Evolutionary conservation across 2,797 vertebrate genomes (phyloP).

Genomic region (Vireo griseus): DNA sequence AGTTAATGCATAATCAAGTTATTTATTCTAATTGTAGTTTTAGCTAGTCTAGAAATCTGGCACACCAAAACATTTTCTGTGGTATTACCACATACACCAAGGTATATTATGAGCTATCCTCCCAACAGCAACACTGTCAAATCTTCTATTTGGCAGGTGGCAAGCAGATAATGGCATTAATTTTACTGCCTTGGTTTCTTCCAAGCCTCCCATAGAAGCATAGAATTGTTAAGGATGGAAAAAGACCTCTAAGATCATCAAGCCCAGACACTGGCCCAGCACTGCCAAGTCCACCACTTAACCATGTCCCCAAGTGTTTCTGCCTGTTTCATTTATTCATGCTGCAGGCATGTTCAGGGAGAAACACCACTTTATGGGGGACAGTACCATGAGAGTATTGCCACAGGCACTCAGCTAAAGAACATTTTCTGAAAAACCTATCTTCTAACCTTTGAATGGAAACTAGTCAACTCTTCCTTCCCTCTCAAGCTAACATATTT

Average conservation of each 20-base stretch:
- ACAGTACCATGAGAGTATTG: background rate
- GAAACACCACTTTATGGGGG: background rate
- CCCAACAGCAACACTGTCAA: background rate
- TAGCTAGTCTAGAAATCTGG: background rate
- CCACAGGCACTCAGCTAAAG: background rate
- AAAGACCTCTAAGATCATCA: background rate
- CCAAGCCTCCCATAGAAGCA: background rate
- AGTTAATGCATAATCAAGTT: background rate
- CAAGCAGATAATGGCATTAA: background rate
- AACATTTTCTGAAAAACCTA: accelerated
- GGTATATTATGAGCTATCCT: background rate
- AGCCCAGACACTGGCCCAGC: background rate
- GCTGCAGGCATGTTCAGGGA: background rate
- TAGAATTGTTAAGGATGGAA: background rate
- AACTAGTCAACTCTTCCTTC: background rate
- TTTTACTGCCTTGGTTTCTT: background rate
- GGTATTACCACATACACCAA: background rate
- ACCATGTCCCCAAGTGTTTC: background rate
- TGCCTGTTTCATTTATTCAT: background rate
- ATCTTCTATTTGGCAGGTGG: background rate
- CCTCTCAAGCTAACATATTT: background rate
- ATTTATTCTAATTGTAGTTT: background rate
- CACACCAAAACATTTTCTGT: background rate
- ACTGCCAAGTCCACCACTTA: background rate
- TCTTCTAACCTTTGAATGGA: background rate